Base-by-base conservation (phyloP, 2,797 vertebrate genomes). In the Crenichthys baileyi region DNA sequence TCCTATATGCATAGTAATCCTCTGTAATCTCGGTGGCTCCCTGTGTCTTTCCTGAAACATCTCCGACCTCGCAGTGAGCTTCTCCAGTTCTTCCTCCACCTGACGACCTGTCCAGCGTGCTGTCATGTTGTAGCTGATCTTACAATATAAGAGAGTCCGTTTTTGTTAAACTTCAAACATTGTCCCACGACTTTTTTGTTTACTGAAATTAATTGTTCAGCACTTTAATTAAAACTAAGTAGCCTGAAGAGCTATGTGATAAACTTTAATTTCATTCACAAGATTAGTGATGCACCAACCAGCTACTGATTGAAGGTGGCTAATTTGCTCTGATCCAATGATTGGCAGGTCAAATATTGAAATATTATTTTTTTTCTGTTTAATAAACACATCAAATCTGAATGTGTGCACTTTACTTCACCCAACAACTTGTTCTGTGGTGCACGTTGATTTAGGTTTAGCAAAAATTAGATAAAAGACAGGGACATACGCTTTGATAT, bases 21-120 rank as follows among this genome's bases (percentile, higher is more conserved):
- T 70, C 75, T 1, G 60, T 93, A 93, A 92, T 85, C 90, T 84
- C 84, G 79, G 56, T 90, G 90, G 91, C 90, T 93, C 91, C 91
- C 90, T 80, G 77, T 76, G 83, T 89, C 88, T 81, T 88, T 82
- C 83, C 80, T 72, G 73, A 77, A 82, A 90, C 85, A 87, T 85
- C 79, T 82, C 51, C 70, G 88, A 81, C 88, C 86, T 91, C 78
- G 83, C 80, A 61, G 71, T 55, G 80, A 18, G 80, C 70, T 76
- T 53, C 82, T 77, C 65, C 73, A 46, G 29, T 56, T 70, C 81
- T 15, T 72, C 65, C 51, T 72, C 29, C 56, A 50, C 11, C 51
- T 24, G 26, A 36, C 29, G 65, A 70, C 55, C 73, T 50, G 67
- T 77, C 51, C 22, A 51, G 18, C 77, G 29, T 53, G 36, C 70